phyloP scores from a whole-genome alignment of 2,797 vertebrate species.

The Percopsis omiscomaycus region DNA sequence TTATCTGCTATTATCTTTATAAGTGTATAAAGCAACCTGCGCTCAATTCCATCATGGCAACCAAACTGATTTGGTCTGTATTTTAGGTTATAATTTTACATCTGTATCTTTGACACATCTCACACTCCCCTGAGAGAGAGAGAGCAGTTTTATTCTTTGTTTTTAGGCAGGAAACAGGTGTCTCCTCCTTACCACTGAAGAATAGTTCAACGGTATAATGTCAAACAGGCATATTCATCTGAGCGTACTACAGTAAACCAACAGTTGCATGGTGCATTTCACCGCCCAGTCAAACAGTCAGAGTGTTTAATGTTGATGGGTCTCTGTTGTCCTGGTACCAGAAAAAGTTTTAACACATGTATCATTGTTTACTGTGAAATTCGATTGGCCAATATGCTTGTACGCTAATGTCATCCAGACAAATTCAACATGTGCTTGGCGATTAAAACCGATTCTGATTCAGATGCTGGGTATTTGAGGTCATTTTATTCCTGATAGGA shows the following conservation, averaged over 20 bases:
- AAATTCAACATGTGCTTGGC: background rate
- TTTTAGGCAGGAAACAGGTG: slow-evolving; percentile 68
- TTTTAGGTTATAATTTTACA: slow-evolving; percentile 11
- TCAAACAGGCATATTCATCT: slow-evolving; percentile 30
- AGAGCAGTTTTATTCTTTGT: slow-evolving; percentile 23
- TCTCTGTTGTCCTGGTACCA: slow-evolving; percentile 17
- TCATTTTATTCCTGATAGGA: slow-evolving; percentile 31
- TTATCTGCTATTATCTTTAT: no score
- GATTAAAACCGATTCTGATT: slow-evolving; percentile 15
- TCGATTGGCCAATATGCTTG: background rate
- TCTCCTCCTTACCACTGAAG: slow-evolving; percentile 58
- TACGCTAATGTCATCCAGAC: background rate
- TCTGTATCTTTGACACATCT: slow-evolving; percentile 28
- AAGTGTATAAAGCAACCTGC: background rate
- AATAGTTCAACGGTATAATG: slow-evolving; percentile 35
- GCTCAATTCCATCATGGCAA: background rate
- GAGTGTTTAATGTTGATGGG: slow-evolving; percentile 17
- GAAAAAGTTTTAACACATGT: background rate
- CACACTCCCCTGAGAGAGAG: slow-evolving; percentile 39
- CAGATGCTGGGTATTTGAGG: slow-evolving; percentile 10
- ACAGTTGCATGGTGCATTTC: slow-evolving; percentile 23
- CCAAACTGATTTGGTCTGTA: background rate
- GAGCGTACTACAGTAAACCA: slow-evolving; percentile 53
- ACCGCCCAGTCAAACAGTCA: slow-evolving; percentile 15
- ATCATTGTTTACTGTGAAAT: slow-evolving; percentile 15